Base-by-base conservation (phyloP, 2,113 vertebrate genomes). In the Anhinga anhinga region DNA sequence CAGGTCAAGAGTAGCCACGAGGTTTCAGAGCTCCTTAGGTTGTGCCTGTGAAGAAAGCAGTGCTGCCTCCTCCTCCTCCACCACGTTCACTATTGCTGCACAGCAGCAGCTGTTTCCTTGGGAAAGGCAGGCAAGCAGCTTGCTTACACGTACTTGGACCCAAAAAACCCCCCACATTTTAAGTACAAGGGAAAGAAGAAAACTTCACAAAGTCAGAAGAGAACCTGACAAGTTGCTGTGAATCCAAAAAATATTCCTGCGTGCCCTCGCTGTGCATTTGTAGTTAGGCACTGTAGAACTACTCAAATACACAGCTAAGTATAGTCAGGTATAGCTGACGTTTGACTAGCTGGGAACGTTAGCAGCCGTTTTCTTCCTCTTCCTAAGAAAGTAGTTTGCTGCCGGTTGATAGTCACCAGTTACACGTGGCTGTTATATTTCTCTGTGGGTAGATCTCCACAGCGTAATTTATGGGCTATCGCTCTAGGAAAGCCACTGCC, bases 21-120 rank as follows among this genome's bases (percentile, higher is more conserved):
- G 30, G 72, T 78, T 93, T 84, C 78, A 62, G 77, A 91, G 91
- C 87, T 95, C 65, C 65, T 67, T 69, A 91, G 94, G 94, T 93
- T 82, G 80, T 56, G 74, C 53, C 74, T 61, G 19, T 16, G 80
- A 78, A 74, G 69, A 76, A 84, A 91, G 63, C 59, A 63, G 22
- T 79, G 32, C 70, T 26, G 9, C 55, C 61, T 22, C 72, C 29
- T 14, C 78, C 16, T 66, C 59, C 58, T 15, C 45, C 47, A 30
- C n/a, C 49, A 17, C 19, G 2, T 9, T 83, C 62, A 40, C 49
- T 36, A 3, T 7, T 40, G 44, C 78, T 44, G 34, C 42, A 34
- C 59, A 19, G 44, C 58, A 62, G 50, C 88, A 84, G 83, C 83
- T 83, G 71, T 83, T 84, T 81, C 77, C 69, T 71, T 36, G 69